Conservation (phyloP, 23 tunicate genomes). For the Botrylloides violaceus region DNA sequence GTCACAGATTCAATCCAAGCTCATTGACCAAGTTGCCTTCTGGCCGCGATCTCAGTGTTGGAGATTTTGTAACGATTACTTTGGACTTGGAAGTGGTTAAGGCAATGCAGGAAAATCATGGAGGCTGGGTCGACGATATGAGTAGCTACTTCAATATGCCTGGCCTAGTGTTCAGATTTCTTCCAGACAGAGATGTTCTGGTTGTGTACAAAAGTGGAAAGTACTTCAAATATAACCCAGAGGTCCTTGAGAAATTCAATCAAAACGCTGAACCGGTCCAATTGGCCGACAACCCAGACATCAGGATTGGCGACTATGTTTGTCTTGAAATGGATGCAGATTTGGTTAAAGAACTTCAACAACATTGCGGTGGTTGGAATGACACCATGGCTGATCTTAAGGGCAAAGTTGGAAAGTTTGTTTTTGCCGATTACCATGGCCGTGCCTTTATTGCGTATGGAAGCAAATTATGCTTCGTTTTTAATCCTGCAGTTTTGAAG, state of each 20-base stretch:
- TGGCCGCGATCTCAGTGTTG: conserved; percentile 2
- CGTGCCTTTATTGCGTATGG: conserved; percentile 10
- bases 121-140: conserved; percentile 24
- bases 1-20: conserved; percentile 12
- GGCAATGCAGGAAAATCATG: conserved; percentile 16
- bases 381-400: background rate
- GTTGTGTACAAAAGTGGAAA: conserved; percentile 13
- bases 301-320: conserved; percentile 19
- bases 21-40: conserved; percentile 16
- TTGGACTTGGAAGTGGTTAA: conserved; percentile 3
- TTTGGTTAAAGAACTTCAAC: conserved; percentile 1
- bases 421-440: conserved; percentile 19
- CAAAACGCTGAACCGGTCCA: background rate
- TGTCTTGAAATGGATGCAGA: conserved; percentile 14
- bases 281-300: conserved; percentile 9
- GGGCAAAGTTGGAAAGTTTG: conserved; percentile 19
- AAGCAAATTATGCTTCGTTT: background rate
- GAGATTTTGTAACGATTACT: conserved; percentile 10
- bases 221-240: conserved; percentile 17
- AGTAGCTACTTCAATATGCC: background rate
- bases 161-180: conserved; percentile 12
- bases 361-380: conserved; percentile 20
- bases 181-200: conserved; percentile 8
- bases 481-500: conserved; percentile 14
- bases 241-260: background rate